Conservation (phyloP, 2,797 vertebrate genomes). For the Psittacula echo region DNA sequence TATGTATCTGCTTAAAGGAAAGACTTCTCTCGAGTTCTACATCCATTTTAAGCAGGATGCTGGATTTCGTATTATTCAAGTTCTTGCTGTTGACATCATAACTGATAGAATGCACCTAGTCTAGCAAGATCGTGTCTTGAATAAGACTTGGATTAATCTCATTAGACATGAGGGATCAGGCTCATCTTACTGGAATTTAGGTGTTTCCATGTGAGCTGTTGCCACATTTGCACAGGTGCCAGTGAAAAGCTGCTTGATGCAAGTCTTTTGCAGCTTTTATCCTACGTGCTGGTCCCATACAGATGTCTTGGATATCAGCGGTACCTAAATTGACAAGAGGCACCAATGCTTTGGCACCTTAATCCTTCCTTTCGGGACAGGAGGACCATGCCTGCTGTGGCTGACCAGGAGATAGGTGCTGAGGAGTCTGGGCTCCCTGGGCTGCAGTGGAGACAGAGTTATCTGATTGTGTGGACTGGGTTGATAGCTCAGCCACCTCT, state of each 20-base stretch:
- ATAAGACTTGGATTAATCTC: neutral
- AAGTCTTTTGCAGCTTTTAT: neutral
- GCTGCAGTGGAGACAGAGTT: neutral
- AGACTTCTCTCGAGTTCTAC: neutral
- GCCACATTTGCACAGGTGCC: neutral
- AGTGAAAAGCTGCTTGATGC: neutral
- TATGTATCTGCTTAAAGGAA: neutral
- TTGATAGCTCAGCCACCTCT: neutral
- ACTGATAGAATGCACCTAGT: neutral
- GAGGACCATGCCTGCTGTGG: neutral
- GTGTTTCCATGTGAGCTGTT: neutral
- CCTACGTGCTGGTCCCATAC: neutral
- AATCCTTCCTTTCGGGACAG: neutral
- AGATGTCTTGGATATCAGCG: neutral
- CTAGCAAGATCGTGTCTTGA: neutral
- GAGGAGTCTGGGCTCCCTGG: neutral
- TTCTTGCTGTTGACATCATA: neutral
- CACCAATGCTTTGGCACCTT: fast-evolving
- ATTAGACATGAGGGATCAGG: neutral
- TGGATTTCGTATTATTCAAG: neutral
- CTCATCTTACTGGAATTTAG: neutral
- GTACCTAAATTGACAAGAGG: neutral
- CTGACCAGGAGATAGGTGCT: neutral
- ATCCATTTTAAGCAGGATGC: neutral
- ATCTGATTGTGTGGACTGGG: neutral